Percentiles rank a stretch among this genome's conserved stretches.
These are phyloP conservation scores for Ecliptopera silaceata DNA, from an alignment of 2,888 invertebrate genomes.

Conservation along the genomic window DNA sequence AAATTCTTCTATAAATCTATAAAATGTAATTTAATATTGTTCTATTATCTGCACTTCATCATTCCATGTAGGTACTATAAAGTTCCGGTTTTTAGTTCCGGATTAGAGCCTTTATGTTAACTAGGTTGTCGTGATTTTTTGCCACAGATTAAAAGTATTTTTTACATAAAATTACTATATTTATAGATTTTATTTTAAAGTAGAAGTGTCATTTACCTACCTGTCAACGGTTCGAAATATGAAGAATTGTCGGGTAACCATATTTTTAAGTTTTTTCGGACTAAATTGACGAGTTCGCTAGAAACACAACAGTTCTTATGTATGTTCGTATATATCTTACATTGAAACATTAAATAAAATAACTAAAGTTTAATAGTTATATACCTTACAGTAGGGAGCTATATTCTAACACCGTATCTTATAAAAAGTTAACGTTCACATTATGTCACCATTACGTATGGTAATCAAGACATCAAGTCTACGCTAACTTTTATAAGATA, in stretches of 20 bases:
- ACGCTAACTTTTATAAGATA: no score
- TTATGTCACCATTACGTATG: no score
- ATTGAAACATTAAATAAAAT: no score
- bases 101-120: conserved; percentile 9
- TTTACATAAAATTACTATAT: no score
- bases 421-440: no score
- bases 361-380: no score
- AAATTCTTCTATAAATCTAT: conserved; percentile 11
- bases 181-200: not conserved
- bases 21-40: not conserved
- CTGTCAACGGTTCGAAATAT: conserved; percentile 1
- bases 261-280: conserved; percentile 1
- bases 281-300: not conserved
- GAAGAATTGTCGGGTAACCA: conserved; percentile 3
- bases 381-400: no score
- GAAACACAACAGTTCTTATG: no score
- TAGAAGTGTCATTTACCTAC: not conserved
- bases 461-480: no score
- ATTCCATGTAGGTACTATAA: conserved; percentile 41
- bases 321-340: no score
- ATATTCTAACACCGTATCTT: no score
- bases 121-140: conserved; percentile 21
- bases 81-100: conserved; percentile 51
- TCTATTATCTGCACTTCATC: conserved; percentile 18
- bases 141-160: conserved; percentile 15